phyloP scores from a whole-genome alignment of 2,797 vertebrate genomes.

The Propithecus perrieri region DNA sequence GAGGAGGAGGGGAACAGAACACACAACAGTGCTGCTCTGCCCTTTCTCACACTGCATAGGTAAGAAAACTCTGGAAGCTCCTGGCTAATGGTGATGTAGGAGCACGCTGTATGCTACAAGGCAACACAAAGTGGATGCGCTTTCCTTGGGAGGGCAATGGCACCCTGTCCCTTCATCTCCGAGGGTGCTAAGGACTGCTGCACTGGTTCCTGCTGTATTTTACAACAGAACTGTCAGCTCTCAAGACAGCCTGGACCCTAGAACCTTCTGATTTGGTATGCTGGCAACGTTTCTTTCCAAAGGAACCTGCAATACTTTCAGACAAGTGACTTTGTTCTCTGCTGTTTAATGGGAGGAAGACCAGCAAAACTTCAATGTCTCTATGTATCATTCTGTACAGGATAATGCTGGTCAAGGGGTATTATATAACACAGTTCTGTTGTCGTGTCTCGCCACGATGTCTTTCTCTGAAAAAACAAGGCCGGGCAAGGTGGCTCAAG shows the following conservation, averaged over 20 bases:
- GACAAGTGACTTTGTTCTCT: neutral
- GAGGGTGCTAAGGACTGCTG: neutral
- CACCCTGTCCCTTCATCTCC: neutral
- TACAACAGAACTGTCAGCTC: neutral
- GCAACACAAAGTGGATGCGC: neutral
- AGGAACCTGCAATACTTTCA: neutral
- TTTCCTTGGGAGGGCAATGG: neutral
- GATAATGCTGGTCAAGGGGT: neutral
- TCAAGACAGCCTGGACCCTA: neutral
- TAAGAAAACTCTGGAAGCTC: neutral
- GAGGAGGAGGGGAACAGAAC: neutral
- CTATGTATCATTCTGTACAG: neutral
- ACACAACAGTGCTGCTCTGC: neutral
- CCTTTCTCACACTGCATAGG: neutral
- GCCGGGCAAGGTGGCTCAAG: neutral
- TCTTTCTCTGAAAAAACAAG: neutral
- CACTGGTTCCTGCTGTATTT: neutral
- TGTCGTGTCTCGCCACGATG: neutral
- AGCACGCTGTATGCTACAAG: rapidly evolving
- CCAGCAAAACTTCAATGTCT: neutral
- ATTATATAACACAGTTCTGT: neutral
- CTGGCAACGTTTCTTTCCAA: neutral
- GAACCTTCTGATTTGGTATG: neutral
- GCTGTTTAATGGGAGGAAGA: neutral
- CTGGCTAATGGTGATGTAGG: neutral